Evolutionary conservation across 2,888 invertebrate species (phyloP), one percentile per base, ranked within the genome.

Genomic region (Lottia scabra): DNA sequence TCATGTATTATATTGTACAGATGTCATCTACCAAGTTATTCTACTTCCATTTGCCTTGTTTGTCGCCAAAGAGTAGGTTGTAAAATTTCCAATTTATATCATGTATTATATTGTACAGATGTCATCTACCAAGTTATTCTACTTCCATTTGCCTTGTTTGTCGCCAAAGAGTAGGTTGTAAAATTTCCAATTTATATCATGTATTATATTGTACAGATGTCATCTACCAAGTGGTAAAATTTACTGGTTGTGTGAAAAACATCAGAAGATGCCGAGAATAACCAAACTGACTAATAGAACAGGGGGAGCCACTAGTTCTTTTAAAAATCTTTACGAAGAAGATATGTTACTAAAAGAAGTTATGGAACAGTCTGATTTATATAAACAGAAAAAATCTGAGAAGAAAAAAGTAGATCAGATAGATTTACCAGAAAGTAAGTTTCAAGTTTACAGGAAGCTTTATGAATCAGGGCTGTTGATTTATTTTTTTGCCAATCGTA

Each of bases 161-260:
- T 30, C 6, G 30, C 30, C 2, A 30, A 56, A 15, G 3, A 19
- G 13, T 56, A 56, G 56, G 48, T 8, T 10, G 19, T 48, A 19
- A n/a, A 4, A 19, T n/a, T 19, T 4, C 30, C 2, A 30, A 6
- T 30, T 4, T 1, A 38, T 38, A 8, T 38, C 30, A 38, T 38
- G 38, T 38, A 38, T 10, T 38, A 38, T 38, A 38, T 38, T 38
- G 38, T 8, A 38, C 67, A 86, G 85, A 64, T 87, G 85, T 67
- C 80, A 82, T 67, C 73, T 87, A 23, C 85, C 87, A 13, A 85
- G 84, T 76, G 86, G 86, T 4, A 87, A 87, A 78, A 79, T 84
- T 44, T 79, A 81, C 66, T 87, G 86, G 86, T 73, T 87, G 66
- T 87, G 87, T 79, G 75, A 79, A 8, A 70, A 81, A 26, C 87